phyloP scores from a whole-genome alignment of 2,888 invertebrate genomes.

The Alsophila aescularia region DNA sequence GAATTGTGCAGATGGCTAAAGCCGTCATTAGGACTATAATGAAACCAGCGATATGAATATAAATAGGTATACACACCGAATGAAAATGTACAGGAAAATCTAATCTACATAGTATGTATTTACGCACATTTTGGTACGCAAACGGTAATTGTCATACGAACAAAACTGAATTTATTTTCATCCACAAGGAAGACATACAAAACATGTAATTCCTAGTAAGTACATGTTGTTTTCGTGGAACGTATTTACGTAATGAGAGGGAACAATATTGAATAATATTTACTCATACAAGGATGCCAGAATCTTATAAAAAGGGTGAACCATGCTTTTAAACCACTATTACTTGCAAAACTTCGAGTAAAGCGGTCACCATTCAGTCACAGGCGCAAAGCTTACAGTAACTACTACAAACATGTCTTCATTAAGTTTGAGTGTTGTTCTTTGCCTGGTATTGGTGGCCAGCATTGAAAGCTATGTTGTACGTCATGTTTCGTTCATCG shows the following conservation, averaged over 20 bases:
- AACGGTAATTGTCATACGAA: background rate
- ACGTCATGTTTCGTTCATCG: background rate
- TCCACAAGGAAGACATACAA: background rate
- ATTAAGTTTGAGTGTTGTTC: slow-evolving; percentile 27
- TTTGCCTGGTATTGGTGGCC: slow-evolving; percentile 24
- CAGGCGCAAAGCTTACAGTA: background rate
- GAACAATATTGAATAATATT: background rate
- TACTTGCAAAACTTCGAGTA: background rate
- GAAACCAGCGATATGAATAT: too few species aligned
- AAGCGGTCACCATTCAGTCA: background rate
- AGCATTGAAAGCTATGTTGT: slow-evolving; percentile 9
- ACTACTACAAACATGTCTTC: slow-evolving; percentile 13
- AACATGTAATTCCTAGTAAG: too few species aligned
- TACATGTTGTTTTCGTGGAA: background rate
- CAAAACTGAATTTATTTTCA: background rate
- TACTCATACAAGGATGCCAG: background rate
- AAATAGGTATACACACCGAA: too few species aligned
- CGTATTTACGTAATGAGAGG: background rate
- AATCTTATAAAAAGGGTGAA: background rate
- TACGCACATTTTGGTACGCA: too few species aligned
- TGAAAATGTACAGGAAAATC: too few species aligned
- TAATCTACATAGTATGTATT: too few species aligned
- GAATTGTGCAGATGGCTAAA: too few species aligned
- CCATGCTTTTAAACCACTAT: background rate
- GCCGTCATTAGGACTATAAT: too few species aligned